Evolutionary conservation across 2,888 invertebrate genomes (phyloP).

Genomic region (Megastigmus dorsalis): DNA sequence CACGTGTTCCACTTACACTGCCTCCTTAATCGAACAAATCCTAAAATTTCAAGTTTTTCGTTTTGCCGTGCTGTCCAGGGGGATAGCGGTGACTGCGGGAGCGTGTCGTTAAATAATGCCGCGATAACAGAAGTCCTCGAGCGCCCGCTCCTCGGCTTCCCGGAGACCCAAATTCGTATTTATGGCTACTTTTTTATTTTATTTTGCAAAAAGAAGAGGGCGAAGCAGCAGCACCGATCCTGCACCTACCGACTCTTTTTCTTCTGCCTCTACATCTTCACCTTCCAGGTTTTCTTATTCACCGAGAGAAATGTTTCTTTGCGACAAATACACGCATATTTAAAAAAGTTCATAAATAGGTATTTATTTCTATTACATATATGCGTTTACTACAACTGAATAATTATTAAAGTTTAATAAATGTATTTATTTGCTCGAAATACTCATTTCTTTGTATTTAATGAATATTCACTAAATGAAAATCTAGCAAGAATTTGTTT

Average conservation of each 20-base stretch:
- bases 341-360: too few relatives aligned
- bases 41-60: conserved; percentile 30
- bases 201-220: not conserved
- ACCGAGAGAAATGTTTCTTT: too few relatives aligned
- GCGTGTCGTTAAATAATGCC: conserved; percentile 51
- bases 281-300: not conserved
- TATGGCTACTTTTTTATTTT: conserved; percentile 41
- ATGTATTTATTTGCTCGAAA: too few relatives aligned
- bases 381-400: too few relatives aligned
- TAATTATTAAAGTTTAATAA: too few relatives aligned
- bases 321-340: too few relatives aligned
- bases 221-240: too few relatives aligned
- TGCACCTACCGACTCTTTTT: not conserved
- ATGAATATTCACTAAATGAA: too few relatives aligned
- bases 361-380: too few relatives aligned
- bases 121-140: conserved; percentile 53
- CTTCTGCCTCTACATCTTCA: not conserved
- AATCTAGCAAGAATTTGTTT: too few relatives aligned
- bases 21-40: conserved; percentile 17
- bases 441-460: too few relatives aligned
- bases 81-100: conserved; percentile 27
- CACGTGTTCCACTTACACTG: not conserved
- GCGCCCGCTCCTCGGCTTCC: not conserved
- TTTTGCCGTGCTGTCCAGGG: conserved; percentile 13
- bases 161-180: conserved; percentile 52